Evolutionary conservation across 2,888 invertebrate genomes (phyloP).

Genomic region (Caenorhabditis wallacei): DNA sequence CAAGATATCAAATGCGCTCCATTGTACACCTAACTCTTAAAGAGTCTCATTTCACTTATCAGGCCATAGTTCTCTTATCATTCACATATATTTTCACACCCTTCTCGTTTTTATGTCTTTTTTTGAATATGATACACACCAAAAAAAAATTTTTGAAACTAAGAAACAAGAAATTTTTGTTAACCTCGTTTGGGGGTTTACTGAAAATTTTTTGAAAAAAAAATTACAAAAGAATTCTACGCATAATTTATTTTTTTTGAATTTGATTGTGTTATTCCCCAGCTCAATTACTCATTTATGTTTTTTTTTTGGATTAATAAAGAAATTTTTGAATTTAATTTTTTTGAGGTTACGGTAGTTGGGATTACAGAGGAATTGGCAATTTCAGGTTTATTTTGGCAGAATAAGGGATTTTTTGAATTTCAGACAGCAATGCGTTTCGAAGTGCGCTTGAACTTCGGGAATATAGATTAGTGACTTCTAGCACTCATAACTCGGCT

Average conservation of each 20-base stretch:
- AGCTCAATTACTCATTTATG: not conserved
- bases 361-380: too few species aligned
- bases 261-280: slow-evolving; percentile 13
- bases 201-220: not conserved
- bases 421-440: too few species aligned
- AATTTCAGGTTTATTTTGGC: too few species aligned
- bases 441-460: too few species aligned
- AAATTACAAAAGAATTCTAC: slow-evolving; percentile 47
- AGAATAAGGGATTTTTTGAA: too few species aligned
- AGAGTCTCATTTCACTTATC: slow-evolving; percentile 35
- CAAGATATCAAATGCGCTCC: slow-evolving; percentile 3
- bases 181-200: not conserved
- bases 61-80: not conserved
- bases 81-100: not conserved
- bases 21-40: slow-evolving; percentile 17
- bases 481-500: too few species aligned
- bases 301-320: not conserved
- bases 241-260: slow-evolving; percentile 60
- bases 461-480: too few species aligned
- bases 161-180: too few species aligned
- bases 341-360: too few species aligned
- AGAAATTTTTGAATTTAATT: too few species aligned
- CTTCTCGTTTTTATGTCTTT: not conserved
- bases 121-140: too few species aligned
- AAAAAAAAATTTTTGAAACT: too few species aligned